phyloP scores from a whole-genome alignment of 2,113 vertebrate species.

The Oreochromis spilurus region DNA sequence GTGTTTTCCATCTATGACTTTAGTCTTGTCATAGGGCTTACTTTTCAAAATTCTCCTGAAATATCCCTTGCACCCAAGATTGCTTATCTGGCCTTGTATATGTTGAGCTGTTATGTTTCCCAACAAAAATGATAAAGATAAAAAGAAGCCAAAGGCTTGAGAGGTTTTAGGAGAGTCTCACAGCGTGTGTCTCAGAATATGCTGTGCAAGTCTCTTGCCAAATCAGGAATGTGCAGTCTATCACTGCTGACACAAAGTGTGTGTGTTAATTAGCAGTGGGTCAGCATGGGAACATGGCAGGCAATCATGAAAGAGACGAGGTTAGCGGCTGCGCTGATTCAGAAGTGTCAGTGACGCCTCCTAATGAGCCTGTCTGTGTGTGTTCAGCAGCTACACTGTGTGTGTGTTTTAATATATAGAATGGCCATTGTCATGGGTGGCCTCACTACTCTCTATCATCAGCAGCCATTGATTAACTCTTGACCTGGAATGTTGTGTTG shows the following conservation, averaged over 20 bases:
- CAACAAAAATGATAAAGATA: neutral
- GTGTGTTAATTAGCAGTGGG: constrained; percentile 47
- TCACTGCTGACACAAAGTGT: constrained; percentile 48
- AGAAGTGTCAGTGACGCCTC: constrained; percentile 5
- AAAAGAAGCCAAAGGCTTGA: neutral
- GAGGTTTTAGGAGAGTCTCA: neutral
- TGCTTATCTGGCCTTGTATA: neutral
- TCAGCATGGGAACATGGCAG: constrained; percentile 8
- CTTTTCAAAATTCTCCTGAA: neutral
- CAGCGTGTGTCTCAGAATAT: neutral
- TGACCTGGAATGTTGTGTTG: constrained; percentile 4
- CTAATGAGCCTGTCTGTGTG: constrained; percentile 15
- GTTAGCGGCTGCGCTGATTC: constrained; percentile 24
- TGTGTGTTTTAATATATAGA: neutral
- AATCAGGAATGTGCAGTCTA: constrained; percentile 32
- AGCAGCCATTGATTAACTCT: constrained; percentile 43
- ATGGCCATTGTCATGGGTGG: neutral
- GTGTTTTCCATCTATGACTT: neutral
- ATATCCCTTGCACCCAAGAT: neutral
- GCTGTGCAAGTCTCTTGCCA: neutral
- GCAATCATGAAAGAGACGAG: constrained; percentile 1
- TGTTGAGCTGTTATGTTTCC: too few relatives aligned
- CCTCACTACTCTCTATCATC: constrained; percentile 15
- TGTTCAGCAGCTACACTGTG: neutral
- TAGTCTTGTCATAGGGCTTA: neutral